These are phyloP conservation scores for Scaptodrosophila lebanonensis DNA, from an alignment of 1,140 invertebrate species.

Conservation along the genomic window DNA sequence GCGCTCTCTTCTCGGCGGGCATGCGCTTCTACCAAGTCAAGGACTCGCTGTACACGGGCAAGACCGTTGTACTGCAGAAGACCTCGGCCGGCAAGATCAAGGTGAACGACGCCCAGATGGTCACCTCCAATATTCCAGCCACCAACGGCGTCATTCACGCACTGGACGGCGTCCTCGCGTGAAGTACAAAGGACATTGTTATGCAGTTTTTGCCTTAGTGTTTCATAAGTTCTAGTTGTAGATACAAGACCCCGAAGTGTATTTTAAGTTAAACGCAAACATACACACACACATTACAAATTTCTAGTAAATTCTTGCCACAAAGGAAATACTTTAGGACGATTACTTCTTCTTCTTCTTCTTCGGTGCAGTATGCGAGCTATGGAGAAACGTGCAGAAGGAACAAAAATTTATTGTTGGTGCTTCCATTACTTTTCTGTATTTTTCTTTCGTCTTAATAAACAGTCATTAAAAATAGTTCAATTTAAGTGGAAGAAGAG, in stretches of 20 bases:
- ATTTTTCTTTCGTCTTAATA: constrained; percentile 57
- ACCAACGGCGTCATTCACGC: constrained; percentile 94
- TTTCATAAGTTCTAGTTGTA: constrained; percentile 8
- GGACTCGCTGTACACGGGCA: constrained; percentile 83
- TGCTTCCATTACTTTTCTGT: constrained; percentile 59
- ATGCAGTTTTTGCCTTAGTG: constrained; percentile 30
- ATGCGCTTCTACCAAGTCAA: constrained; percentile 91
- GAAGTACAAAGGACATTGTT: constrained; percentile 35
- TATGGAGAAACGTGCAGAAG: neutral
- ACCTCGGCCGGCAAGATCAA: constrained; percentile 86
- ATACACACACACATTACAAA: constrained; percentile 39
- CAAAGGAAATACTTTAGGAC: too few species aligned
- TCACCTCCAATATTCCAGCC: constrained; percentile 89
- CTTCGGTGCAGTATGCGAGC: neutral
- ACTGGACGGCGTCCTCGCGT: constrained; percentile 83
- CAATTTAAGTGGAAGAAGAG: constrained; percentile 58
- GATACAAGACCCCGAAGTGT: too few species aligned
- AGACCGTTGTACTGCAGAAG: constrained; percentile 85
- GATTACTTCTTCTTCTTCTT: too few species aligned
- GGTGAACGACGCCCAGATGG: constrained; percentile 86
- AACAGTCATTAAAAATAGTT: constrained; percentile 74
- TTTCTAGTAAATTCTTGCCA: constrained; percentile 72
- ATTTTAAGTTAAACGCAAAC: constrained; percentile 36
- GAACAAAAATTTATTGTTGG: constrained; percentile 39
- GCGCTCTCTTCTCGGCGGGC: constrained; percentile 87